Evolutionary conservation across 2,888 invertebrate genomes (phyloP), one percentile per base, ranked within the genome.

Genomic region (Tachina lurida): DNA sequence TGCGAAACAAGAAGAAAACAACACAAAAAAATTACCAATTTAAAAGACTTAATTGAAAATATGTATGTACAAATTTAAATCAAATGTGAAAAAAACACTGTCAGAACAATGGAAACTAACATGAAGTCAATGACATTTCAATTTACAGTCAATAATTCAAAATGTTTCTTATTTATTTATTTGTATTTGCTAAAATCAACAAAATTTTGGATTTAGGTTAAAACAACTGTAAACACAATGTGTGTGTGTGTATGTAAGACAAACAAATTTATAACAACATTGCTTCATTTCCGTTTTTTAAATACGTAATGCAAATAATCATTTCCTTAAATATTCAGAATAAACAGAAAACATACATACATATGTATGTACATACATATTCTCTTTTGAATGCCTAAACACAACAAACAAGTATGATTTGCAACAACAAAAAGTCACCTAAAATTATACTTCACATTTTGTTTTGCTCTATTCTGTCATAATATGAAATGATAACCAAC

Each of bases 361-460:
- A 22, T 70, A 17, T 22, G 9, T 19, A 70, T 22, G 9, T 19
- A 70, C 10, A 2, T 1, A 19, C 19, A 10, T 15, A 10, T 56
- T 17, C 1, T 22, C n/a, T 39, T 63, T 54, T 65, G 15, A 68
- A 17, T 47, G 22, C 70, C 78, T 47, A 67, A 85, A 79, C 75
- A 60, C 54, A 31, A n/a, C 22, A 86, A 47, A 71, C 85, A 82
- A 82, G 78, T 75, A 31, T 4, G 79, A 86, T 82, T 86, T 86
- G 22, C 60, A 15, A 41, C 71, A 65, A 47, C 58, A 63, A 47
- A 60, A 78, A 82, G 47, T 49, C 63, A 52, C 49, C 70, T 65
- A 67, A 85, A 85, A 79, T 49, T 79, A 86, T 71, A n/a, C 67
- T 19, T 17, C 17, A 75, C n/a, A 63, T 52, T 70, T 31, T 81